Base-by-base conservation (phyloP, 2,113 vertebrate genomes). In the Monarcha castaneiventris region DNA sequence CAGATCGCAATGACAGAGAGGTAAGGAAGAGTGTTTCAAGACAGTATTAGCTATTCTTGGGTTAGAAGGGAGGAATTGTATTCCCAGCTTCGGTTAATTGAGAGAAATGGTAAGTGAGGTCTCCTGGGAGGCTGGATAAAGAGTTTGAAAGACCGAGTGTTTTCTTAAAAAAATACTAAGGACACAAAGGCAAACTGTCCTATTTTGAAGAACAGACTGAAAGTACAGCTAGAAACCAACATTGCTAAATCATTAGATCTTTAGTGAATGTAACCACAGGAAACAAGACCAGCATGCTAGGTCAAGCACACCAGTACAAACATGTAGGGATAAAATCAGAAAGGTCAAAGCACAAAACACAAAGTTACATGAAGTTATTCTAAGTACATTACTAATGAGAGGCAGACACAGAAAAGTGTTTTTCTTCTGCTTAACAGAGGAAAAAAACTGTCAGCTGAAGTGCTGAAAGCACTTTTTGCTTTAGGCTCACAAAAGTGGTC, bases 1-100 rank as follows among this genome's bases (percentile, higher is more conserved):
- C 99, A 99, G 98, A 99, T 99, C 29, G 99, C 99, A 62, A 99
- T 99, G 99, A 99, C 99, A 2, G 99, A 99, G 97, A 99, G 99
- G 99, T 99, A 97, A 98, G 97, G 72, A 96, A 94, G 68, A 80
- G 29, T 19, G 39, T 25, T 48, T 91, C 29, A 18, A 76, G 85
- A 62, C 56, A 81, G 48, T 56, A 20, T 74, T 55, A 81, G 68
- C 61, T 89, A n/a, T 96, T 95, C 80, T 75, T 29, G 52, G 91
- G 22, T 90, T 78, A 94, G 73, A 97, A 93, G 49, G 84, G 61
- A 91, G 77, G 52, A 89, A 92, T 4, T 95, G 69, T 94, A 44
- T 78, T 88, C 90, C 77, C 1, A 4, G 55, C 43, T 77, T 63
- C 5, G 23, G 61, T 93, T 84, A 89, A 89, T 7, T 89, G 73